Percentiles rank a stretch among this genome's conserved stretches.
These are phyloP conservation scores for Edolisoma coerulescens DNA, from an alignment of 2,113 vertebrate genomes.

Conservation along the genomic window DNA sequence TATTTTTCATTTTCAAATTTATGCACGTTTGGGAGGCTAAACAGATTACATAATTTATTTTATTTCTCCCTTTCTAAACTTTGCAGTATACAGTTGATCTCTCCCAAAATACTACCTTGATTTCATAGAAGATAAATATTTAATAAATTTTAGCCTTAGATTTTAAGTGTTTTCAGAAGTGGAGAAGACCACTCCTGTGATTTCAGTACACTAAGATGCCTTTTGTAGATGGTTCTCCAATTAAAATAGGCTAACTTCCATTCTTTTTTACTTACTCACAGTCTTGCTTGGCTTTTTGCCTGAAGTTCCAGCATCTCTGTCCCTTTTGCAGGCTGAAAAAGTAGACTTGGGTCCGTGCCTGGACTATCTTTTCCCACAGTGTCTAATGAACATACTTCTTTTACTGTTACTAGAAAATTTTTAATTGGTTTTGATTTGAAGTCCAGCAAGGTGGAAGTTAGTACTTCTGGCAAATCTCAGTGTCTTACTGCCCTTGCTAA, in stretches of 20 bases:
- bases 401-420: not conserved
- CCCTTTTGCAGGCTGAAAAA: not conserved
- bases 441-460: not conserved
- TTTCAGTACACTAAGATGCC: not conserved
- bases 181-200: not conserved
- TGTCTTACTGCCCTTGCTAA: not conserved
- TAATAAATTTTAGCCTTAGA: not conserved
- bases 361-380: not conserved
- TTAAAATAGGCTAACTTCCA: not conserved
- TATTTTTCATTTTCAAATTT: not conserved
- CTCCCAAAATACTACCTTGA: not conserved
- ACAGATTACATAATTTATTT: not conserved
- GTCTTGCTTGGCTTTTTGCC: not conserved
- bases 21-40: not conserved
- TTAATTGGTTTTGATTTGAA: not conserved
- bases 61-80: not conserved
- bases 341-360: not conserved
- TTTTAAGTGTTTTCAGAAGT: not conserved
- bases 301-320: not conserved
- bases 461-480: not conserved
- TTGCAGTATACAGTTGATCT: not conserved
- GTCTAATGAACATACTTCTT: not conserved
- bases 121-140: not conserved
- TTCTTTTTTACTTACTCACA: not conserved
- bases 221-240: not conserved